These are phyloP conservation scores for Nansenia antarctica DNA, from an alignment of 2,113 vertebrate genomes.

Conservation along the genomic window DNA sequence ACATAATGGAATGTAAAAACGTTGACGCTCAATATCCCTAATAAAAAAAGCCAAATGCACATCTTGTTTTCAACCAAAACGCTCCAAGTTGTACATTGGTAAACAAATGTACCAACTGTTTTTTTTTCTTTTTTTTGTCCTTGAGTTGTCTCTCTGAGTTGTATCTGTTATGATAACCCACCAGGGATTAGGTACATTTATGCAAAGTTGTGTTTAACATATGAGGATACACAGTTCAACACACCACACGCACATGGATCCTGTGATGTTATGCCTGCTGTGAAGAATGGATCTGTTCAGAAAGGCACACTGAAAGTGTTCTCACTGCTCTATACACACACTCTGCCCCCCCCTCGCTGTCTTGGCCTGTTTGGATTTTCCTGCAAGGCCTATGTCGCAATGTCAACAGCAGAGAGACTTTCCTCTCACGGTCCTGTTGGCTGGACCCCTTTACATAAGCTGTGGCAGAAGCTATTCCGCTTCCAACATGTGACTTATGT, in stretches of 20 bases:
- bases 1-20: too few relatives aligned
- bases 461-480: conserved; percentile 22
- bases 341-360: neutral
- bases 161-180: conserved; percentile 21
- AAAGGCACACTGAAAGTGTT: neutral
- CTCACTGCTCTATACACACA: conserved; percentile 7
- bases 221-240: conserved; percentile 35
- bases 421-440: conserved; percentile 26
- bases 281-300: conserved; percentile 24
- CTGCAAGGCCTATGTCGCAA: conserved; percentile 2
- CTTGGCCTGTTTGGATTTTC: neutral
- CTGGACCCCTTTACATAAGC: conserved; percentile 16
- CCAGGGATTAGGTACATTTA: conserved; percentile 29
- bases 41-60: conserved; percentile 73
- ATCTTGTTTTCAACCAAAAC: conserved; percentile 75
- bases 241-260: conserved; percentile 28
- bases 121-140: too few relatives aligned
- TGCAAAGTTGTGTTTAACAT: conserved; percentile 40
- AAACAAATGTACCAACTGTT: conserved; percentile 27
- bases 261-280: conserved; percentile 38
- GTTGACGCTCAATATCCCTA: too few relatives aligned
- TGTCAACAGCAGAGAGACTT: conserved; percentile 20
- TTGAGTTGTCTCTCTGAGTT: conserved; percentile 15
- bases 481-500: neutral
- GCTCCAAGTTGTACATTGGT: conserved; percentile 58